phyloP scores from a whole-genome alignment of 1,140 invertebrate species.

The Tetramorium parvispinum region DNA sequence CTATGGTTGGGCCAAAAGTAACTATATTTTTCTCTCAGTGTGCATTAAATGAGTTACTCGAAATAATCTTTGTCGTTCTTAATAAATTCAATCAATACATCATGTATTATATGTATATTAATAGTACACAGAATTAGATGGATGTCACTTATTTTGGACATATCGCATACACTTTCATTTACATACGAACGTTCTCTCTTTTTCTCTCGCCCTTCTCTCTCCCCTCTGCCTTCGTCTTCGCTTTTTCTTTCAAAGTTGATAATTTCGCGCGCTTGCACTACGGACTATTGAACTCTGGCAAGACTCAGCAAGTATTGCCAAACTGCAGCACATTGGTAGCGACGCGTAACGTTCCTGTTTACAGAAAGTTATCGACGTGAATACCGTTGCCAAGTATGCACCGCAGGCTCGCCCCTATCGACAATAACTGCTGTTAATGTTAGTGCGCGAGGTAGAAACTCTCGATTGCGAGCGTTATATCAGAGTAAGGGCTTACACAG shows the following conservation, averaged over 20 bases:
- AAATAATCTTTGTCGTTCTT: not conserved
- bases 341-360: conserved; percentile 70
- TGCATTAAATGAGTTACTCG: not conserved
- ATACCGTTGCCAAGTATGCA: conserved; percentile 69
- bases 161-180: not conserved
- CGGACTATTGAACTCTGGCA: conserved; percentile 49
- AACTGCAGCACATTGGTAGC: conserved; percentile 67
- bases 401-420: conserved; percentile 6
- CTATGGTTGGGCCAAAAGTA: too few species aligned
- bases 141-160: not conserved
- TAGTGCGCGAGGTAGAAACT: conserved; percentile 12
- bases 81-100: not conserved
- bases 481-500: conserved; percentile 11
- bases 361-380: conserved; percentile 69
- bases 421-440: conserved; percentile 58
- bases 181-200: not conserved
- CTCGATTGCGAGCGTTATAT: conserved; percentile 18
- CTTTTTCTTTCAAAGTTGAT: conserved; percentile 35
- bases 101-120: not conserved
- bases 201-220: not conserved
- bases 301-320: conserved; percentile 57
- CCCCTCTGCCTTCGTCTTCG: not conserved
- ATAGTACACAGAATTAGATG: not conserved
- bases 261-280: conserved; percentile 47
- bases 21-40: too few species aligned